phyloP scores from a whole-genome alignment of 2,888 invertebrate species.

The Ctenicera cuprea region DNA sequence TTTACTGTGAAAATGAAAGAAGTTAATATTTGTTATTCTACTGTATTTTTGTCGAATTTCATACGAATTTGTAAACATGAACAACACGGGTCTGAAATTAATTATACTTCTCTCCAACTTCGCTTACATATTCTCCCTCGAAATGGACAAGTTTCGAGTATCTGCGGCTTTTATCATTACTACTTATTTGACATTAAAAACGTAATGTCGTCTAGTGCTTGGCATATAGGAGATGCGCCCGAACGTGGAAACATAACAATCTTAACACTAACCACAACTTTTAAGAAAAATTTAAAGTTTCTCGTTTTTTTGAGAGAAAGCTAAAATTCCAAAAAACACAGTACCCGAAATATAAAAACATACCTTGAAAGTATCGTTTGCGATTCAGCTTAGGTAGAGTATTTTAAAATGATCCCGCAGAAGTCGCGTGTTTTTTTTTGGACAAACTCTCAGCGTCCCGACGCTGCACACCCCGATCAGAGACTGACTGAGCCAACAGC shows the following conservation, averaged over 20 bases:
- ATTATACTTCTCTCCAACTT: conserved; percentile 42
- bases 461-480: conserved; percentile 53
- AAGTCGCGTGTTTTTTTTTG: conserved; percentile 46
- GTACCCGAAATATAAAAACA: conserved; percentile 28
- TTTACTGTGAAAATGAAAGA: conserved; percentile 6
- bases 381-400: conserved; percentile 25
- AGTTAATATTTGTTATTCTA: conserved; percentile 14
- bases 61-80: conserved; percentile 37
- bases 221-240: background rate
- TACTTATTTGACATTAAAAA: conserved; percentile 4
- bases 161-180: conserved; percentile 5
- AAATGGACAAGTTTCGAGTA: conserved; percentile 37
- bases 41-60: conserved; percentile 22
- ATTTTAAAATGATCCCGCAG: conserved; percentile 37
- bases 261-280: background rate
- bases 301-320: background rate
- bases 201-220: background rate
- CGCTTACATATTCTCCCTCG: conserved; percentile 13
- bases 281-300: background rate
- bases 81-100: conserved; percentile 40
- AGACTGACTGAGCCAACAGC: conserved; percentile 54
- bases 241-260: background rate
- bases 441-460: conserved; percentile 36
- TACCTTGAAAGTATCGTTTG: conserved; percentile 38
- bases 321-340: conserved; percentile 7